Base-by-base conservation (phyloP, 1,140 invertebrate genomes). In the Colletes gigas region DNA sequence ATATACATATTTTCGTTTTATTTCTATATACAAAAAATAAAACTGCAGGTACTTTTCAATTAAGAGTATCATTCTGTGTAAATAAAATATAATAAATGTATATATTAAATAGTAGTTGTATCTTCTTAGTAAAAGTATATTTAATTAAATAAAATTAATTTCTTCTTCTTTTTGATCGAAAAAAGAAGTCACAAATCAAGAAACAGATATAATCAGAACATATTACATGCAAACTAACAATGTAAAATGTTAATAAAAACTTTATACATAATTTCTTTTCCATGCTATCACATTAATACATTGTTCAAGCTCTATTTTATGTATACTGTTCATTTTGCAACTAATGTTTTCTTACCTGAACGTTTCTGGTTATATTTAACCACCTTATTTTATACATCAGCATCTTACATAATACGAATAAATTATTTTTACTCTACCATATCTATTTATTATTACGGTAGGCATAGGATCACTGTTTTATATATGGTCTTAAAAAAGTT, bases 31-130 rank as follows among this genome's bases (percentile, higher is more conserved):
- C 62, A 79, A 76, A 50, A 55, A 3, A 65, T 52, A 70, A 78
- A 30, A 15, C 50, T 80, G 57, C 63, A 86, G 72, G 72, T 86
- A 86, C 76, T 85, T 83, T 57, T 54, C 55, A 83, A 74, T 55
- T 70, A 50, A 75, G 47, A 79, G n/a, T 77, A 62, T 72, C 39
- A 71, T 17, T 67, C 65, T 70, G 50, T 50, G 69, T 71, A 74
- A 62, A 76, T 65, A n/a, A 68, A 72, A 44, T 6, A 68, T 50
- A 62, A 59, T 74, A 57, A 59, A 44, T 75, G 17, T 70, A 14
- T 19, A 73, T 10, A 50, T 65, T 73, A 50, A 44, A 74, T 52
- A 5, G 41, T 75, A 74, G 55, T 59, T 83, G 62, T n/a, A 70
- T 74, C 10, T 63, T 4, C 15, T 21, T 17, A 60, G 12, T n/a